A percentile compares a stretch with the other conserved stretches of the same genome.
phyloP scores from a whole-genome alignment of 2,888 invertebrate species.

The Philhelius pedissequus region DNA sequence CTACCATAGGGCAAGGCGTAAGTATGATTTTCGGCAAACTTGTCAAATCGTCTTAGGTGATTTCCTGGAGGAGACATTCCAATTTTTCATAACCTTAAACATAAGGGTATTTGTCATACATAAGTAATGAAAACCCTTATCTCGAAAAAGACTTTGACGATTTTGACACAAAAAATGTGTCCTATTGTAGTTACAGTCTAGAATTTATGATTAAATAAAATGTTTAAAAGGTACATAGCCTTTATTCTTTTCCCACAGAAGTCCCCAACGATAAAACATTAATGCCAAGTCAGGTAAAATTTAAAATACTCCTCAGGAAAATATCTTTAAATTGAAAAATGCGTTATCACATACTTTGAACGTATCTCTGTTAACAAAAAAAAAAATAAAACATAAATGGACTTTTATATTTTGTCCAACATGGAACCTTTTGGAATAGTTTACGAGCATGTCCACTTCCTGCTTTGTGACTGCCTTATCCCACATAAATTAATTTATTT shows the following conservation, averaged over 20 bases:
- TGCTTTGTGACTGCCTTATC: not conserved
- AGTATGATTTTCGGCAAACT: no score
- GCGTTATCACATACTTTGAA: not conserved
- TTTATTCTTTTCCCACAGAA: not conserved
- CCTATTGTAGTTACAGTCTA: no score
- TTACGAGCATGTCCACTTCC: not conserved
- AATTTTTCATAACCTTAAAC: no score
- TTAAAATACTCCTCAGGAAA: not conserved
- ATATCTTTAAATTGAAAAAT: not conserved
- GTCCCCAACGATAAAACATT: not conserved
- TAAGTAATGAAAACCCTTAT: no score
- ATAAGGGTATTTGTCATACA: no score
- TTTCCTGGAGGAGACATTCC: no score
- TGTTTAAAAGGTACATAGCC: no score
- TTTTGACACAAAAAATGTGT: no score
- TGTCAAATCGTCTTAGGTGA: no score
- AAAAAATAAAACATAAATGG: not conserved
- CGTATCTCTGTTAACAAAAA: not conserved
- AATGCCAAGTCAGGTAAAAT: not conserved
- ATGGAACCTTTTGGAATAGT: not conserved
- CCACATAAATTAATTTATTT: not conserved
- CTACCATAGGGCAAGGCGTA: no score
- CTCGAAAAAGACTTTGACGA: no score
- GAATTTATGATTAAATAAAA: no score
- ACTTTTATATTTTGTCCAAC: not conserved